phyloP scores from a whole-genome alignment of 2,797 vertebrate species.

The Nasua narica region DNA sequence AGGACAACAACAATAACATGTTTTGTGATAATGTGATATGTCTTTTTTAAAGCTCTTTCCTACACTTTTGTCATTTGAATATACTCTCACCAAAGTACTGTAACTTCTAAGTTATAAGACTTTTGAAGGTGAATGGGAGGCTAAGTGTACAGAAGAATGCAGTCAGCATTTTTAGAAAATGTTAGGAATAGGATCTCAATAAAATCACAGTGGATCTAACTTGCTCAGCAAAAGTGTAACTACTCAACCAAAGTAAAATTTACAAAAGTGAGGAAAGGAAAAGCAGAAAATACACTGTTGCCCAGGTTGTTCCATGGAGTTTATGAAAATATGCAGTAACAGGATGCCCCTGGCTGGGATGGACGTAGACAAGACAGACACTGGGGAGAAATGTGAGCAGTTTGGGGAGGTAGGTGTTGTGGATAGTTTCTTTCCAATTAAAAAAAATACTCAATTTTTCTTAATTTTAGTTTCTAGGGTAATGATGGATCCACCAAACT shows the following conservation, averaged over 20 bases:
- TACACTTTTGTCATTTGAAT: neutral
- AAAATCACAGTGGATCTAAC: neutral
- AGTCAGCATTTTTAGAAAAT: neutral
- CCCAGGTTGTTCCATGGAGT: neutral
- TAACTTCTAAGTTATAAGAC: neutral
- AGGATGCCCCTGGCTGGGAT: neutral
- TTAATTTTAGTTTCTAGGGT: neutral
- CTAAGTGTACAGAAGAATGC: neutral
- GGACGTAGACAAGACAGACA: neutral
- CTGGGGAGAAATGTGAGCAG: neutral
- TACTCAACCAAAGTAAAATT: neutral
- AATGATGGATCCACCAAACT: neutral
- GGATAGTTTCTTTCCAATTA: neutral
- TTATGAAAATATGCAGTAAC: neutral
- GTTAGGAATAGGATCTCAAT: neutral
- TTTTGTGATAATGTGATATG: neutral
- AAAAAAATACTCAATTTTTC: neutral
- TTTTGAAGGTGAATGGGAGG: neutral
- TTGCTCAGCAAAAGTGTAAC: neutral
- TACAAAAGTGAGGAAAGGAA: neutral
- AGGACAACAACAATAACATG: neutral
- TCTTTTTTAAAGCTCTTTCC: neutral
- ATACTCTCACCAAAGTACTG: neutral
- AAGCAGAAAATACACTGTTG: neutral
- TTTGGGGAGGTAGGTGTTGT: neutral